Percentiles rank a stretch among this genome's conserved stretches.
Evolutionary conservation across 2,888 invertebrate genomes (phyloP).

Genomic region (Zonitis immaculata): DNA sequence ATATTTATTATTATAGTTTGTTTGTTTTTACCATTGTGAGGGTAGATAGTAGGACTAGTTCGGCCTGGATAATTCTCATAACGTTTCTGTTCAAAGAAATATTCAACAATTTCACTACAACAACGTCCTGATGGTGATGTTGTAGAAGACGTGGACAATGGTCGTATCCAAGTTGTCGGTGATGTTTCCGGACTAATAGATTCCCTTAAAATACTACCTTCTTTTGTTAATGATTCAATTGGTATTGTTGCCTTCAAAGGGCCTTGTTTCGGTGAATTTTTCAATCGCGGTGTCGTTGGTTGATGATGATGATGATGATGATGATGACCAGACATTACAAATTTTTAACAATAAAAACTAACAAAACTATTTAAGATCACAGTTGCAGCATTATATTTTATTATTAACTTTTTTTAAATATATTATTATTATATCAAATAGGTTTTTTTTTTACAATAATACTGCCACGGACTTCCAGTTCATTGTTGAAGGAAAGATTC

Average conservation of each 20-base stretch:
- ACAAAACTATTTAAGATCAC: neutral
- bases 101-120: neutral
- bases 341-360: neutral
- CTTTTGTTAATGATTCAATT: constrained; percentile 67
- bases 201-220: constrained; percentile 54
- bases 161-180: constrained; percentile 52
- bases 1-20: no score
- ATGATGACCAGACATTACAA: neutral
- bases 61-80: constrained; percentile 63
- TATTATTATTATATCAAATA: no score
- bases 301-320: constrained; percentile 1
- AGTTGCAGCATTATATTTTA: neutral
- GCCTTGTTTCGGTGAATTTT: constrained; percentile 63
- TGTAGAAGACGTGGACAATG: neutral
- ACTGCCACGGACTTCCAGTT: neutral
- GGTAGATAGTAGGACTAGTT: constrained; percentile 67
- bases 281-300: constrained; percentile 29
- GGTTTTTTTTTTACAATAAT: constrained; percentile 4
- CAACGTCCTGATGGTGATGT: neutral
- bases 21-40: neutral
- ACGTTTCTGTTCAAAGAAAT: constrained; percentile 52
- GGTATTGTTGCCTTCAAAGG: constrained; percentile 75
- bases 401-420: neutral
- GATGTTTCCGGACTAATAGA: constrained; percentile 63
- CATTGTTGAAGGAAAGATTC: neutral